These are phyloP conservation scores for Phylloscopus trochilus DNA, from an alignment of 2,113 vertebrate genomes.

Conservation along the genomic window DNA sequence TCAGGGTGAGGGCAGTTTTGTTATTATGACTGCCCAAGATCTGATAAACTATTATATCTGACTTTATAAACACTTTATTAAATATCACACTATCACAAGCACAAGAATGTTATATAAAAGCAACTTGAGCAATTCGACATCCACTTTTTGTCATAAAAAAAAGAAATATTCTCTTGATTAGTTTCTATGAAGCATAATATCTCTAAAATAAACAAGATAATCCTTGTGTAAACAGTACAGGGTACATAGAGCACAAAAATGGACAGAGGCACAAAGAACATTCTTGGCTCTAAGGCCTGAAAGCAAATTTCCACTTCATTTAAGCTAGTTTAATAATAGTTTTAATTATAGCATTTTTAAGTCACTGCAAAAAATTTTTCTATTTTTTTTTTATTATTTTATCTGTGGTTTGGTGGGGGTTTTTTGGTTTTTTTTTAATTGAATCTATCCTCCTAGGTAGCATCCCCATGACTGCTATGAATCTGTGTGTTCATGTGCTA, in stretches of 20 bases:
- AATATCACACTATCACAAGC: constrained; percentile 60
- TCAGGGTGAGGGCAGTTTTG: constrained; percentile 40
- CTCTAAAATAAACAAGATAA: constrained; percentile 70
- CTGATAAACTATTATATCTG: constrained; percentile 65
- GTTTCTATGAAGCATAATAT: constrained; percentile 64
- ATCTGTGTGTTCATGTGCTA: not conserved
- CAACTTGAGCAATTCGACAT: constrained; percentile 30
- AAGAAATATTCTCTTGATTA: constrained; percentile 68
- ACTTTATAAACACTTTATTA: constrained; percentile 72
- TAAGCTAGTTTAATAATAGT: constrained; percentile 34
- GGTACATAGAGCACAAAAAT: constrained; percentile 29
- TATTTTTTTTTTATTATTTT: not conserved
- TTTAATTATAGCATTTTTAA: constrained; percentile 42
- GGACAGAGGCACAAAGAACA: constrained; percentile 29
- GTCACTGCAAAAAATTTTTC: not conserved
- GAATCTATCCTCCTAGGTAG: not conserved
- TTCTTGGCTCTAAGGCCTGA: constrained; percentile 19
- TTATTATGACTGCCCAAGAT: constrained; percentile 55
- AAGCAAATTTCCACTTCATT: constrained; percentile 29
- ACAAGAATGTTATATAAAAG: constrained; percentile 62
- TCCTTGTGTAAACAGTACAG: constrained; percentile 59
- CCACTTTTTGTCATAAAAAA: constrained; percentile 62
- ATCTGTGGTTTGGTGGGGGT: not conserved
- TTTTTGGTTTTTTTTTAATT: not conserved
- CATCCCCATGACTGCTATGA: not conserved